Conservation (phyloP, 2,888 invertebrate genomes). For the Steinernema scapterisci region DNA sequence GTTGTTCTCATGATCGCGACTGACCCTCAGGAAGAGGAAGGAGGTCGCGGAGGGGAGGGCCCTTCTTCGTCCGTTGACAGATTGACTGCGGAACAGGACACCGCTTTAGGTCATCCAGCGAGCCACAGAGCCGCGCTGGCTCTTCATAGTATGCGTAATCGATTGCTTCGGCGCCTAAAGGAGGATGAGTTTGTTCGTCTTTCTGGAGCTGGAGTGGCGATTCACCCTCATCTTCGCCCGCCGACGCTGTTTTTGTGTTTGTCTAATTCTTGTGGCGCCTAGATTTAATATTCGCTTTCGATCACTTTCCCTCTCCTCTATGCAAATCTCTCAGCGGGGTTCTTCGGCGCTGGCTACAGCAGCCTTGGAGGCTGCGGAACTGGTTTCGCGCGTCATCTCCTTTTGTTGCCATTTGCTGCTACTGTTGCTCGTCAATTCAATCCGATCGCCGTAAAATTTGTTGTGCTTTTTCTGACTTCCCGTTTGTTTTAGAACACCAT, state of each 20-base stretch:
- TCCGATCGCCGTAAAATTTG: not conserved
- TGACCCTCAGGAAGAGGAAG: slow-evolving; percentile 17
- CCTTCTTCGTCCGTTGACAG: not conserved
- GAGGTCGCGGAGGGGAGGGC: not conserved
- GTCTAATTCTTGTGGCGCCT: too few species aligned
- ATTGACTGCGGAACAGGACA: slow-evolving; percentile 16
- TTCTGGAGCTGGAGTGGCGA: not conserved
- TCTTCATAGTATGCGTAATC: slow-evolving; percentile 19
- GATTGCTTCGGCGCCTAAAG: not conserved
- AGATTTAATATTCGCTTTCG: too few species aligned
- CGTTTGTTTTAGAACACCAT: not conserved
- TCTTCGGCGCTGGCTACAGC: not conserved
- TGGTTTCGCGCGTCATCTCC: not conserved
- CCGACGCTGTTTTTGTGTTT: too few species aligned
- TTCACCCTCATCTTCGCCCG: too few species aligned
- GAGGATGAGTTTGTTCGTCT: not conserved
- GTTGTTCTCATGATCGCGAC: not conserved
- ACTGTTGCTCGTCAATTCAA: not conserved
- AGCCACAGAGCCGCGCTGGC: not conserved
- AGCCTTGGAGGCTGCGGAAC: not conserved
- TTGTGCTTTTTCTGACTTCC: not conserved
- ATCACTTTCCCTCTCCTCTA: not conserved
- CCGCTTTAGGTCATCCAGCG: slow-evolving; percentile 20
- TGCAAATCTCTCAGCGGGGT: not conserved
- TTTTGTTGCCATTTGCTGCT: slow-evolving; percentile 9